Evolutionary conservation across 2,888 invertebrate species (phyloP).

Genomic region (Rambutsinella grinnellia): DNA sequence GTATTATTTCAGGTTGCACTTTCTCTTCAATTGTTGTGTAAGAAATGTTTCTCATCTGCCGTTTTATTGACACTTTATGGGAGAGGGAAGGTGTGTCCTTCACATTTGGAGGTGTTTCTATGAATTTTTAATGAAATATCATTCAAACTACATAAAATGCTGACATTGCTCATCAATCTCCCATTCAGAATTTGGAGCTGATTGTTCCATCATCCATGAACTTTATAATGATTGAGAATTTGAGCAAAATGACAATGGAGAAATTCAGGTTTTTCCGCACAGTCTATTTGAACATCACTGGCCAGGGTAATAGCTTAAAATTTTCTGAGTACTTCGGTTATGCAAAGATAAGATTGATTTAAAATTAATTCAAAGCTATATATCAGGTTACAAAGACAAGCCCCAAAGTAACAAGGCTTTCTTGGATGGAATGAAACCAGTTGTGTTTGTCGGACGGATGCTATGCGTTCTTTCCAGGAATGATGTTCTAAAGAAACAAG

Average conservation of each 20-base stretch:
- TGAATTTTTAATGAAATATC: no score
- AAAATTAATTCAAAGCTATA: no score
- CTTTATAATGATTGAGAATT: no score
- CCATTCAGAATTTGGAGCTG: no score
- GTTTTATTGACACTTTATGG: background rate
- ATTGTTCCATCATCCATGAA: no score
- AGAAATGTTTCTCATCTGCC: background rate
- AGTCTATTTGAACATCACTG: slow-evolving; percentile 10
- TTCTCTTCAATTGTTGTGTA: background rate
- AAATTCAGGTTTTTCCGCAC: slow-evolving; percentile 20
- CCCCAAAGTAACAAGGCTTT: slow-evolving; percentile 7
- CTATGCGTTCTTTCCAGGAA: slow-evolving; percentile 19
- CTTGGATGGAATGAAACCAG: slow-evolving; percentile 32
- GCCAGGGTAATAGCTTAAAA: slow-evolving; percentile 18
- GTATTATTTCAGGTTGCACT: background rate
- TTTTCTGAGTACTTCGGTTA: background rate
- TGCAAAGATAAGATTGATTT: no score
- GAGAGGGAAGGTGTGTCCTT: background rate
- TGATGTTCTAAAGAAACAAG: slow-evolving; percentile 33
- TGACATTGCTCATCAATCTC: no score
- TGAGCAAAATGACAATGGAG: background rate
- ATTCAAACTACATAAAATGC: no score
- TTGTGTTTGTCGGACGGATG: slow-evolving; percentile 29
- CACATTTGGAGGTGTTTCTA: background rate
- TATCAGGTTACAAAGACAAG: slow-evolving; percentile 23